A percentile compares a stretch with the other conserved stretches of the same genome.
phyloP scores from a whole-genome alignment of 2,113 vertebrate genomes.

The Callipepla squamata region DNA sequence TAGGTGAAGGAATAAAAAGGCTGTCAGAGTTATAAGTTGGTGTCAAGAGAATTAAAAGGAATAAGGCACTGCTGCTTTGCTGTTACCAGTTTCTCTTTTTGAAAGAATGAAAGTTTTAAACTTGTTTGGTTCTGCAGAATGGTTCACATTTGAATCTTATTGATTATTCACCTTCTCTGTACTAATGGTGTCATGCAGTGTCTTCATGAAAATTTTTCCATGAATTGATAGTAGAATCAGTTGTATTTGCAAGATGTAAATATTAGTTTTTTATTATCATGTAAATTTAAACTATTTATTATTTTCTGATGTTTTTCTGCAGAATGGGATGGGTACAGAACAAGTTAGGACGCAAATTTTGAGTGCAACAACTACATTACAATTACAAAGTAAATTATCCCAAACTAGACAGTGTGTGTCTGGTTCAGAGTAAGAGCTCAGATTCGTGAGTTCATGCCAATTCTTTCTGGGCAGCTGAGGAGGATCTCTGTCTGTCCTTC shows the following conservation, averaged over 20 bases:
- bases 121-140: background rate
- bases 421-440: background rate
- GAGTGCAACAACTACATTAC: background rate
- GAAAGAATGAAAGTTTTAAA: background rate
- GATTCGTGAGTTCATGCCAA: background rate
- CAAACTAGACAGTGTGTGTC: background rate
- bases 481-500: rapidly evolving
- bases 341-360: background rate
- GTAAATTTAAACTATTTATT: background rate
- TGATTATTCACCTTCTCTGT: background rate
- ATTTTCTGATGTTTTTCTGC: background rate
- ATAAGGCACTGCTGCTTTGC: background rate
- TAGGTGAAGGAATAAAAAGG: background rate
- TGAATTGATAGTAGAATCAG: background rate
- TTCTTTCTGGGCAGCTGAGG: background rate
- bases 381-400: background rate
- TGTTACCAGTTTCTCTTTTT: background rate
- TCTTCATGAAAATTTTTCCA: background rate
- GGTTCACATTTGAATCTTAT: background rate
- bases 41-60: background rate
- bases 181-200: background rate
- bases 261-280: background rate
- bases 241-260: background rate
- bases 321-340: background rate
- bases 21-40: background rate